Evolutionary conservation across 2,888 invertebrate species (phyloP).

Genomic region (Lamellibrachia columna): DNA sequence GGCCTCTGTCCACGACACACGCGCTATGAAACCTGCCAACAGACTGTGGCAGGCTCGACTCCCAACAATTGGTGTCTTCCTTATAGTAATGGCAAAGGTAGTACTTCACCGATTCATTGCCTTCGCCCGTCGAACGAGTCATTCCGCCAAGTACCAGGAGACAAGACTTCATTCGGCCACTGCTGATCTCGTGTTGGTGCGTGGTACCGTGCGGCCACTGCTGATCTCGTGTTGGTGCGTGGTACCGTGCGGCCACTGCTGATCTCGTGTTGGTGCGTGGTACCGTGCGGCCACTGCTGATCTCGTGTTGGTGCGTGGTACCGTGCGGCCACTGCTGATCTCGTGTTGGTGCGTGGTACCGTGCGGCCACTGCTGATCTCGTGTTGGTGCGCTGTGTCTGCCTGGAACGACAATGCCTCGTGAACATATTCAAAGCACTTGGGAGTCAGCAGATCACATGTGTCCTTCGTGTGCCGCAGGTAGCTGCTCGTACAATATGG

Average conservation of each 20-base stretch:
- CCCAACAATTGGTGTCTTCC: slow-evolving; percentile 32
- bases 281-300: too few relatives aligned
- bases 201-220: too few relatives aligned
- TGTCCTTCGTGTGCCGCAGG: slow-evolving; percentile 33
- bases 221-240: too few relatives aligned
- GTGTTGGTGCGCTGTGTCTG: slow-evolving; percentile 33
- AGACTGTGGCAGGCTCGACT: slow-evolving; percentile 34
- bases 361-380: slow-evolving; percentile 29
- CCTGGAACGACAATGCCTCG: slow-evolving; percentile 35
- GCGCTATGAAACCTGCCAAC: slow-evolving; percentile 35
- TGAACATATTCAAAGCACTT: slow-evolving; percentile 26
- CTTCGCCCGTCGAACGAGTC: neutral
- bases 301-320: too few relatives aligned
- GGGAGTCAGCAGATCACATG: slow-evolving; percentile 17
- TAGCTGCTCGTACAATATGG: too few relatives aligned
- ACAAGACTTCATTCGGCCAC: neutral
- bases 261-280: too few relatives aligned
- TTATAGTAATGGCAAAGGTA: slow-evolving; percentile 35
- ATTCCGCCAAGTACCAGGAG: slow-evolving; percentile 36
- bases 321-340: too few relatives aligned
- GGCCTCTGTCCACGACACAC: slow-evolving; percentile 27
- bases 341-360: slow-evolving; percentile 26
- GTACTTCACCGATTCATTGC: slow-evolving; percentile 17
- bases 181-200: too few relatives aligned
- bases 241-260: too few relatives aligned